These are phyloP conservation scores for Aegotheles bennettii DNA, from an alignment of 2,113 vertebrate genomes.

Conservation along the genomic window DNA sequence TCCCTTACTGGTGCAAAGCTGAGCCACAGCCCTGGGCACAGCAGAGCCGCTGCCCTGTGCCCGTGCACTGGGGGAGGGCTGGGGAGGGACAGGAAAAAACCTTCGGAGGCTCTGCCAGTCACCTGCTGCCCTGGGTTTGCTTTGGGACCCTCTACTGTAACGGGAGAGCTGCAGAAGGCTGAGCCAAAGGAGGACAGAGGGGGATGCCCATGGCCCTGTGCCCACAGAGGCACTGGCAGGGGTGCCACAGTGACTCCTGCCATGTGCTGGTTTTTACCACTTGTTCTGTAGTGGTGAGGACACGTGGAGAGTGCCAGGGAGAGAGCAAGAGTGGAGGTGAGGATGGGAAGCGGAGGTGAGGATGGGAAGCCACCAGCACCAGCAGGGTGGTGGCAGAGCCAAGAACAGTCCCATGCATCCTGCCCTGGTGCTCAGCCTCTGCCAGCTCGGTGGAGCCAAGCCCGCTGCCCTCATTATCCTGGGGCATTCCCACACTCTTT, in stretches of 20 bases:
- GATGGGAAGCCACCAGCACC: too few relatives aligned
- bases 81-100: neutral
- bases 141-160: accelerated
- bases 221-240: accelerated
- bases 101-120: accelerated
- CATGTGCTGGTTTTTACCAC: neutral
- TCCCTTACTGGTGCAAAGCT: neutral
- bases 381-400: too few relatives aligned
- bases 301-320: neutral
- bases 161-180: neutral
- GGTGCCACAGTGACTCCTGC: accelerated
- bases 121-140: accelerated
- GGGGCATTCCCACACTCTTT: neutral
- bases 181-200: neutral
- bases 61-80: neutral
- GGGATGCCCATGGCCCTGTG: neutral
- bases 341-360: too few relatives aligned
- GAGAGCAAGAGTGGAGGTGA: neutral
- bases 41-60: neutral
- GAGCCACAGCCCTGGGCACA: neutral
- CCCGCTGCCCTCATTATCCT: accelerated
- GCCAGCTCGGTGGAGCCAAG: accelerated
- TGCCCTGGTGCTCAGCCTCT: accelerated
- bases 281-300: accelerated
- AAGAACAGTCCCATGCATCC: too few relatives aligned